A percentile compares a stretch with the other conserved stretches of the same genome.
Conservation (phyloP, 2,797 vertebrate genomes). For the Pelobates cultripes region DNA sequence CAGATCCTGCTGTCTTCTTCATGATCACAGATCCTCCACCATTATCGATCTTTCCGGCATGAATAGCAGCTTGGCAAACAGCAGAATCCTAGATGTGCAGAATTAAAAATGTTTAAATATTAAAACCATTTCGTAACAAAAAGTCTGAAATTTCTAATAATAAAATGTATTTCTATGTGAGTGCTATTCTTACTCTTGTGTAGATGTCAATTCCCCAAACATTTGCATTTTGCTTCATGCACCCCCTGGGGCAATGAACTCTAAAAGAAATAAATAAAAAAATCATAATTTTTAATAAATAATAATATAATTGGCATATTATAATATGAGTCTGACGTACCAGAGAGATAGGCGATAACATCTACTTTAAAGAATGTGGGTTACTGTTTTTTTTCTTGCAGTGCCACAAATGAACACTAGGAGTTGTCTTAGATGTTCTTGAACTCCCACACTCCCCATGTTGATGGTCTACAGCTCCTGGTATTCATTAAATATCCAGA, state of each 20-base stretch:
- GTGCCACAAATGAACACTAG: too few relatives aligned
- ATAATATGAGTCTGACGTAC: too few relatives aligned
- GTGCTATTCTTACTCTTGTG: neutral
- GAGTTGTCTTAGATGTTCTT: too few relatives aligned
- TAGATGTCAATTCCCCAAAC: neutral
- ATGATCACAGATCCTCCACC: constrained; percentile 4
- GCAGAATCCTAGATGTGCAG: neutral
- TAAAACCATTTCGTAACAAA: neutral
- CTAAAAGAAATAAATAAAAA: neutral
- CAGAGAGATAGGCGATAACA: too few relatives aligned
- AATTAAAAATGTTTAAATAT: neutral
- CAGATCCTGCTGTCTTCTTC: neutral
- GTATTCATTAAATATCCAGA: too few relatives aligned
- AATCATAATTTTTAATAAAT: neutral
- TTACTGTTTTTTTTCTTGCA: neutral
- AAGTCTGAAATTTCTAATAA: neutral
- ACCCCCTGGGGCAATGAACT: neutral
- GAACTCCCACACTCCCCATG: too few relatives aligned
- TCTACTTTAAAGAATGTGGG: too few relatives aligned
- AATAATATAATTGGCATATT: too few relatives aligned
- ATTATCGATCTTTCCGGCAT: neutral
- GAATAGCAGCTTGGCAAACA: constrained; percentile 9
- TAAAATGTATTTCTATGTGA: neutral
- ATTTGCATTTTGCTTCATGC: neutral
- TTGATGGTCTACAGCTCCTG: too few relatives aligned